A percentile compares a stretch with the other conserved stretches of the same genome.
phyloP scores from a whole-genome alignment of 2,113 vertebrate genomes.

The Pygoscelis antarcticus region DNA sequence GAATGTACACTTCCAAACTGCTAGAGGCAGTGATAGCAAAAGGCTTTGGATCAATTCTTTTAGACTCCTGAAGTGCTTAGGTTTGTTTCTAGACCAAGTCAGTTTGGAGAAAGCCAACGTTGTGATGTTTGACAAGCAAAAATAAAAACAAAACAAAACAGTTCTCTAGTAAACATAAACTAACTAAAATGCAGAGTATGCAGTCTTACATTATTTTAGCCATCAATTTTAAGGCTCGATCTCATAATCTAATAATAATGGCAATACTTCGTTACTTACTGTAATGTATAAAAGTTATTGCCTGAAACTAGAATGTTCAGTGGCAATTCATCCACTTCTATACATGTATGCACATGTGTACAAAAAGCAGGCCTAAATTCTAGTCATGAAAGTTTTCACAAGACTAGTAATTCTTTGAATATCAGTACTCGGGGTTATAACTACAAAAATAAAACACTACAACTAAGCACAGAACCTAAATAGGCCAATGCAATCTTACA shows the following conservation, averaged over 20 bases:
- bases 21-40: not conserved
- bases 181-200: not conserved
- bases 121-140: not conserved
- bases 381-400: not conserved
- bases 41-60: not conserved
- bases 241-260: not conserved
- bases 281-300: not conserved
- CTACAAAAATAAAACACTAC: not conserved
- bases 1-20: rapidly evolving
- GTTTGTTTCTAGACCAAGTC: not conserved
- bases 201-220: not conserved
- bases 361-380: not conserved
- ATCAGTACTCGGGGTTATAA: not conserved
- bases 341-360: rapidly evolving
- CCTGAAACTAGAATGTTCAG: not conserved
- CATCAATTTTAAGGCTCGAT: not conserved
- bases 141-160: not conserved
- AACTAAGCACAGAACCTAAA: not conserved
- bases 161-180: not conserved
- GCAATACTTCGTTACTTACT: not conserved
- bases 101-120: not conserved
- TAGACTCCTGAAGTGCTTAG: not conserved
- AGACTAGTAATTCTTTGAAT: not conserved
- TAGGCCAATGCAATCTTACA: not conserved
- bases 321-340: not conserved